Evolutionary conservation across 2,797 vertebrate species (phyloP).

Genomic region (Pristis pectinata): DNA sequence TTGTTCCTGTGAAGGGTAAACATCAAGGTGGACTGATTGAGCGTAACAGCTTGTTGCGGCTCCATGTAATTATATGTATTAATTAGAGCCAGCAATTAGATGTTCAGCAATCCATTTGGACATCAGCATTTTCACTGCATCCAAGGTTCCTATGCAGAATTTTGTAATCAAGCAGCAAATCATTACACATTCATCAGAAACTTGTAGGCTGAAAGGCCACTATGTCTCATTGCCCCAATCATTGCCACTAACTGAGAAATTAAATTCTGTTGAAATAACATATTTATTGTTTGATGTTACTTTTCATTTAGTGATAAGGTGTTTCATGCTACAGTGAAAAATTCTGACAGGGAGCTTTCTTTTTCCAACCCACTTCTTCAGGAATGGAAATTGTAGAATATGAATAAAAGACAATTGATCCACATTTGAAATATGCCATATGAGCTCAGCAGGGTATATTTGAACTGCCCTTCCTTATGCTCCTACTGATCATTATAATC

Average conservation of each 20-base stretch:
- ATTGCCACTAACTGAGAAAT: neutral
- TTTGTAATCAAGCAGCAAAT: neutral
- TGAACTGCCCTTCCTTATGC: constrained; percentile 63
- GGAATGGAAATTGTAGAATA: constrained; percentile 41
- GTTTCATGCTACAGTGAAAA: neutral
- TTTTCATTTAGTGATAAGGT: neutral
- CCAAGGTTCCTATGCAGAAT: neutral
- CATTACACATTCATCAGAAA: neutral
- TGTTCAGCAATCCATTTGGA: neutral
- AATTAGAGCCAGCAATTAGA: neutral
- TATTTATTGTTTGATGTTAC: neutral
- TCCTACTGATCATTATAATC: constrained; percentile 59
- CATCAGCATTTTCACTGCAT: neutral
- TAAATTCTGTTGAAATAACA: neutral
- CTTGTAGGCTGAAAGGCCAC: neutral
- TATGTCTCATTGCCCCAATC: neutral
- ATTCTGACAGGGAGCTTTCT: neutral
- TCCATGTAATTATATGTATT: neutral
- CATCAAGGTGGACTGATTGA: neutral
- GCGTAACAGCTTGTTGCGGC: neutral
- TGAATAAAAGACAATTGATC: constrained; percentile 77
- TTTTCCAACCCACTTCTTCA: neutral
- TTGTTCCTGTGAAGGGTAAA: neutral
- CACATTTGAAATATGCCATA: constrained; percentile 70
- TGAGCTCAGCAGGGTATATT: constrained; percentile 66